Base-by-base conservation (phyloP, 1,140 invertebrate species). In the Lasaia peninsularis region DNA sequence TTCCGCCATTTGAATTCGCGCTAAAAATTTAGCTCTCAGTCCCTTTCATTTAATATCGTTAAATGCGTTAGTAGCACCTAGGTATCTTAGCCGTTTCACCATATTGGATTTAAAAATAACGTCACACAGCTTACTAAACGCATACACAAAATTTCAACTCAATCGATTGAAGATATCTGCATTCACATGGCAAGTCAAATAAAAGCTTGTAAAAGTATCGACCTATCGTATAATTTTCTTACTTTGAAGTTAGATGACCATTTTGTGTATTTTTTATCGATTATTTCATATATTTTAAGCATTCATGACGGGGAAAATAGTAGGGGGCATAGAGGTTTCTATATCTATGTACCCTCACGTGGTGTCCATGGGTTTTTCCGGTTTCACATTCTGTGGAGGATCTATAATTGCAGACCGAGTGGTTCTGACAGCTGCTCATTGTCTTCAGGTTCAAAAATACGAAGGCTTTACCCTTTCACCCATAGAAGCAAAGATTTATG, bases 341-440 rank as follows among this genome's bases (percentile, higher is more conserved):
- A 60, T 60, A 51, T 16, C 53, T 1, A 60, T 60, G 59, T 60
- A 60, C 28, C 59, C 59, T 11, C 52, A 60, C 16, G 52, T 60
- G 8, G 59, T 54, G 1, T 37, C 18, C 7, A 18, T 55, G 5
- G 11, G 35, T 9, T 24, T 52, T 9, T 10, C 6, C 0, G 7
- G 10, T 6, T 14, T 6, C 18, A 12, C 1, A 11, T 14, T 56
- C 5, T 61, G 59, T 32, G 59, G 59, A 21, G 59, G 59, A 24
- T 61, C 59, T 18, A 37, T 61, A 33, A 61, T 61, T 14, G 37
- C 44, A 24, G 48, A 61, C 10, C 52, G 59, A 14, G 24, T 32
- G 6, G 31, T 61, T 1, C 11, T 61, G 12, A 61, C 59, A 12
- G 59, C 53, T 9, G 53, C 44, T 14, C 59, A 61, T 34, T 61